A percentile compares a stretch with the other conserved stretches of the same genome.
phyloP scores from a whole-genome alignment of 2,113 vertebrate genomes.

The Baryphthengus martii region DNA sequence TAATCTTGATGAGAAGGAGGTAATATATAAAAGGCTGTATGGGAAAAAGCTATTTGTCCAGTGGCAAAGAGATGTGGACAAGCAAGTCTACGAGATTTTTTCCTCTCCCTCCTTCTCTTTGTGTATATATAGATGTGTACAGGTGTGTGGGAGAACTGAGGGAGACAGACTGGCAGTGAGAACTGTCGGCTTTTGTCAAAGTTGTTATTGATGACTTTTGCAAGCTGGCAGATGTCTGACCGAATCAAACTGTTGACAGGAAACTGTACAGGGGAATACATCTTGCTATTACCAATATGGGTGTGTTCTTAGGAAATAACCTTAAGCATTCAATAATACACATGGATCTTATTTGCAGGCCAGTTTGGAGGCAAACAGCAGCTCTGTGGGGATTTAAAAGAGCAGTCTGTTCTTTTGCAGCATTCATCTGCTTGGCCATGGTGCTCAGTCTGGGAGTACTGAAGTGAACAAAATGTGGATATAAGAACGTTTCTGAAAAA shows the following conservation, averaged over 20 bases:
- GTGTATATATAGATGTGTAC: neutral
- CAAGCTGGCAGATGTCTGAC: neutral
- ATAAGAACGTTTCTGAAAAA: neutral
- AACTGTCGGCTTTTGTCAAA: neutral
- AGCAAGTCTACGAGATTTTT: neutral
- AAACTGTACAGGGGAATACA: neutral
- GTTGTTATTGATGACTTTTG: neutral
- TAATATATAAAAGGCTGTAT: neutral
- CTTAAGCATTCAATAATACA: accelerated
- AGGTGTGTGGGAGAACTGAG: neutral
- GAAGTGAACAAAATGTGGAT: neutral
- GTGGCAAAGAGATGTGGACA: neutral
- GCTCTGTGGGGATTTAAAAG: neutral
- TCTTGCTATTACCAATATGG: neutral
- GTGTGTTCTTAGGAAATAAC: neutral
- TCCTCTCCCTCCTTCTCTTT: neutral
- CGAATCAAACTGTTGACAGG: neutral
- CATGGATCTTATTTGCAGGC: neutral
- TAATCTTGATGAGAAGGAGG: neutral
- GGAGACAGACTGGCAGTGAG: neutral
- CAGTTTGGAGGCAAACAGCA: neutral
- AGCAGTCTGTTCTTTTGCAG: neutral
- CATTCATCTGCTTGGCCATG: neutral
- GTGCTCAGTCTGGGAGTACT: neutral
- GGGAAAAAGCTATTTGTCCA: neutral